Percentiles rank a stretch among this genome's conserved stretches.
phyloP scores from a whole-genome alignment of 2,113 vertebrate species.

The Prinia subflava region DNA sequence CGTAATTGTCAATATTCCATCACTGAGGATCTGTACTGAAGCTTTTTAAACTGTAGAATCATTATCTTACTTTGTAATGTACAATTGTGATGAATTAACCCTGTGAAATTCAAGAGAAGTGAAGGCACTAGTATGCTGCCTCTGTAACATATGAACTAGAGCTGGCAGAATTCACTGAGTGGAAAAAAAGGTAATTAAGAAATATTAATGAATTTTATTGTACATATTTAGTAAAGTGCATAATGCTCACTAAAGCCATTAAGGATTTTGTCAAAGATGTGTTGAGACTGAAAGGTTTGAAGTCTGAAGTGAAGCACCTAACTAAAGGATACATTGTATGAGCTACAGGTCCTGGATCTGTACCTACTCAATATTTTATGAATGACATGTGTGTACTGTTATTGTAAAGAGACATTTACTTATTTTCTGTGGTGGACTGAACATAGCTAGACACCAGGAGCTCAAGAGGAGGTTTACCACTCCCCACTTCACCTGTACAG shows the following conservation, averaged over 20 bases:
- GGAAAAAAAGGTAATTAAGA: not conserved
- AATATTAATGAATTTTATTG: not conserved
- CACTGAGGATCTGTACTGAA: not conserved
- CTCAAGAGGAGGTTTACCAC: not conserved
- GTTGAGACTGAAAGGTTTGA: not conserved
- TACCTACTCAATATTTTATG: not conserved
- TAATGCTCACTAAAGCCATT: not conserved
- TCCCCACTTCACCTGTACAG: accelerated
- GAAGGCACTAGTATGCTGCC: accelerated
- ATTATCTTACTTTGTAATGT: not conserved
- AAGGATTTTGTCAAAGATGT: not conserved
- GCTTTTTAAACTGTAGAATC: not conserved
- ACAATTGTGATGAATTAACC: not conserved
- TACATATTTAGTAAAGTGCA: not conserved
- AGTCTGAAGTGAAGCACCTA: not conserved
- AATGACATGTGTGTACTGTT: not conserved
- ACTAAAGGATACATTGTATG: not conserved
- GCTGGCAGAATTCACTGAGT: not conserved
- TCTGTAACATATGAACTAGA: not conserved
- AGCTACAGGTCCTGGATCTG: not conserved
- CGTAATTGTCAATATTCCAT: not conserved
- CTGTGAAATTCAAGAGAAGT: not conserved
- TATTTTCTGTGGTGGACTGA: not conserved
- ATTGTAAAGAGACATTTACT: not conserved
- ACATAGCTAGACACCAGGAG: accelerated